Evolutionary conservation across 2,113 vertebrate genomes (phyloP).

Genomic region (Ia io): DNA sequence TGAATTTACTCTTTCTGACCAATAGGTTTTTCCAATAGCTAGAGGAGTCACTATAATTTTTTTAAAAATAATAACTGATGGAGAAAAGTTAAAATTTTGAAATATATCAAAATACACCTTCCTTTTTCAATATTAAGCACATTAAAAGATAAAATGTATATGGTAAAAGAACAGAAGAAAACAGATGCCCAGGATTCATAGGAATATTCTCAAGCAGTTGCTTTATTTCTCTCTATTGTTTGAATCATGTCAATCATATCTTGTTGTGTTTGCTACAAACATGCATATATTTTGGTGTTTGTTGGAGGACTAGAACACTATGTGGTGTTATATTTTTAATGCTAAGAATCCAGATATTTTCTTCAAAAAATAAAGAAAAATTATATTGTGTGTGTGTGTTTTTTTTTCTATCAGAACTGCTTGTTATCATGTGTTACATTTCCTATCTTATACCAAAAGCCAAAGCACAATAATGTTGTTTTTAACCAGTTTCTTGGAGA

Average conservation of each 20-base stretch:
- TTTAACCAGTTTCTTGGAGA: constrained; percentile 30
- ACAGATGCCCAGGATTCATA: rapidly evolving
- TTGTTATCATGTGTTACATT: not conserved
- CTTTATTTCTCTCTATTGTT: not conserved
- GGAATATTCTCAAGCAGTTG: not conserved
- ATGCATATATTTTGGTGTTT: not conserved
- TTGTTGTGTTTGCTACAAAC: not conserved
- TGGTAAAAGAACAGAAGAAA: not conserved
- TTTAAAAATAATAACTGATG: not conserved
- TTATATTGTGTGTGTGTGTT: not conserved
- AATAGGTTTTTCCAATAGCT: not conserved
- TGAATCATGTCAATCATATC: not conserved
- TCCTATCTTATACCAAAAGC: constrained; percentile 26
- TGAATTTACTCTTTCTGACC: not conserved
- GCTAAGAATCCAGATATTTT: not conserved
- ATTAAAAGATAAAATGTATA: not conserved
- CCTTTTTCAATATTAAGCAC: not conserved
- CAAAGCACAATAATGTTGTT: constrained; percentile 14
- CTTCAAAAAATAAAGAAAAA: not conserved
- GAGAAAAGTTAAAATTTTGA: not conserved
- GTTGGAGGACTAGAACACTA: not conserved
- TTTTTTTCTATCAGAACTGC: not conserved
- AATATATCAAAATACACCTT: not conserved
- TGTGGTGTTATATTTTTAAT: not conserved
- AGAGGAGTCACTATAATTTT: not conserved